Conservation (phyloP, 2,113 vertebrate species). For the Orycteropus afer region DNA sequence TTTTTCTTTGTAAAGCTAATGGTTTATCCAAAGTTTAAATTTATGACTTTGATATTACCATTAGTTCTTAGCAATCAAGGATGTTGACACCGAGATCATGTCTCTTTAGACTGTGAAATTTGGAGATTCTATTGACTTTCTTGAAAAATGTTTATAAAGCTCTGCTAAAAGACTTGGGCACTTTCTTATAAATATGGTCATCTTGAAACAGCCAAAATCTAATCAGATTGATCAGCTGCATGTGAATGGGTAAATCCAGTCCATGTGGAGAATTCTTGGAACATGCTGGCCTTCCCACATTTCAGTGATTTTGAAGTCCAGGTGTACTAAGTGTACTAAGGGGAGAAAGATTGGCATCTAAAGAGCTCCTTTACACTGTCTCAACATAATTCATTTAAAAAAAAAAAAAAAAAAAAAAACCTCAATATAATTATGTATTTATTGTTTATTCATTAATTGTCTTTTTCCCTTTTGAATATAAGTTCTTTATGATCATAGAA, state of each 20-base stretch:
- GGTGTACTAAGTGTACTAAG: background rate
- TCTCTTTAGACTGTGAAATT: background rate
- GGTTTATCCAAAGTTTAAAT: background rate
- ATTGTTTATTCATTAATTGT: background rate
- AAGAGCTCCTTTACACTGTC: background rate
- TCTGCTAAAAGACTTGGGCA: background rate
- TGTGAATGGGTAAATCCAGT: background rate
- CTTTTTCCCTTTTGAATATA: background rate
- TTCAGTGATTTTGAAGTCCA: slow-evolving; percentile 14
- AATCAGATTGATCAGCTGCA: slow-evolving; percentile 9
- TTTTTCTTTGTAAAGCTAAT: slow-evolving; percentile 7
- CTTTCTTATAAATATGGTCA: background rate
- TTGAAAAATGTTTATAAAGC: background rate
- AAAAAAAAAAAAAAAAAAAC: too few relatives aligned
- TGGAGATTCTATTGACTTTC: background rate
- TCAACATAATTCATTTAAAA: slow-evolving; percentile 20
- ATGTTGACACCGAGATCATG: background rate
- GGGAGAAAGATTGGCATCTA: background rate
- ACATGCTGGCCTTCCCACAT: background rate
- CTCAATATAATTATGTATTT: background rate
- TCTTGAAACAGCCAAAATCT: slow-evolving; percentile 10
- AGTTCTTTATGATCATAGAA: background rate
- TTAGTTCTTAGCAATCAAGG: background rate
- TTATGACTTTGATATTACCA: background rate
- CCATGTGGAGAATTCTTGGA: slow-evolving; percentile 33